Percentiles rank a stretch among this genome's conserved stretches.
Evolutionary conservation across 2,113 vertebrate species (phyloP).

Genomic region (Ageneiosus marmoratus): DNA sequence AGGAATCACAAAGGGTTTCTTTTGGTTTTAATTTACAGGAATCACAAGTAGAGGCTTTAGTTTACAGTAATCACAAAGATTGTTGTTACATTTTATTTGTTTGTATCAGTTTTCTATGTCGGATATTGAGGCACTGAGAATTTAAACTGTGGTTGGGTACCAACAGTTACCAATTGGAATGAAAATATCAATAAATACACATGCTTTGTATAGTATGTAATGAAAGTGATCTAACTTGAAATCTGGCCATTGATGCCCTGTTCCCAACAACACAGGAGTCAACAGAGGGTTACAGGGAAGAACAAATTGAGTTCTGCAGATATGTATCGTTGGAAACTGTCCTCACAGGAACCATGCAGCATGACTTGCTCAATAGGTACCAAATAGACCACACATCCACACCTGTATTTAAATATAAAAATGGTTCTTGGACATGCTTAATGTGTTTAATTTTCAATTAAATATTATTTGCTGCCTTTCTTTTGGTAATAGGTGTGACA

Average conservation of each 20-base stretch:
- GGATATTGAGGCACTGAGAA: constrained; percentile 31
- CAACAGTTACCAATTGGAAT: constrained; percentile 12
- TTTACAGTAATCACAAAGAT: constrained; percentile 49
- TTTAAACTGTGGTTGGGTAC: constrained; percentile 12
- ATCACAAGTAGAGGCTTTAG: constrained; percentile 34
- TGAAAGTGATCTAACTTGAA: constrained; percentile 24
- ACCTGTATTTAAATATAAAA: background rate
- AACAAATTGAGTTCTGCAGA: constrained; percentile 91
- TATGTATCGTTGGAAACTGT: constrained; percentile 98
- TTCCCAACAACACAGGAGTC: constrained; percentile 73
- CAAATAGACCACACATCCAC: background rate
- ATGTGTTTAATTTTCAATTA: background rate
- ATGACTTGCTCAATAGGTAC: constrained; percentile 95
- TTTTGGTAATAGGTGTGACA: constrained; percentile 80
- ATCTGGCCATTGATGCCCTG: background rate
- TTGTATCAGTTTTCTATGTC: constrained; percentile 31
- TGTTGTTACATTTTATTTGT: constrained; percentile 25
- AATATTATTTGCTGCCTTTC: background rate
- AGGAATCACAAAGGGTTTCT: constrained; percentile 39
- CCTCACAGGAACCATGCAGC: constrained; percentile 95
- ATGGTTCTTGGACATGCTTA: background rate
- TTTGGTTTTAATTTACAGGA: constrained; percentile 49
- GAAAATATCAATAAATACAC: background rate
- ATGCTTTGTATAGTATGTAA: constrained; percentile 24
- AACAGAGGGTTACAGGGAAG: constrained; percentile 86